Evolutionary conservation across 2,113 vertebrate genomes (phyloP).

Genomic region (Myrmecobius fasciatus): DNA sequence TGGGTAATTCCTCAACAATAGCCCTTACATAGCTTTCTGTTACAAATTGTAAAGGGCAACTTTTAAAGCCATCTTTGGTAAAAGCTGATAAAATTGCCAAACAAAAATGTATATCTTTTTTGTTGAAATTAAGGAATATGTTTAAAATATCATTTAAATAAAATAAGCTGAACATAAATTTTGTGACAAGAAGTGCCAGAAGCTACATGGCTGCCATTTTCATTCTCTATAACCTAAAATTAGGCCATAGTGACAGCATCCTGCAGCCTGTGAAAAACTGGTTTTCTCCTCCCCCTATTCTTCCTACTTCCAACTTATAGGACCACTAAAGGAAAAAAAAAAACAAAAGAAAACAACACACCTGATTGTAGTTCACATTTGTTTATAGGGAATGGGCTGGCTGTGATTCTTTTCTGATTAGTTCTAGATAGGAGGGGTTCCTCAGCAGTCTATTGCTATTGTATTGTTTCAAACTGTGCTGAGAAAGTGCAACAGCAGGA

Average conservation of each 20-base stretch:
- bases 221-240: not conserved
- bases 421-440: not conserved
- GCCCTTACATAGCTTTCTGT: no score
- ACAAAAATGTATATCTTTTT: not conserved
- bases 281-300: not conserved
- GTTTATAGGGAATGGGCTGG: not conserved
- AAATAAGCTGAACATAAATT: not conserved
- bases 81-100: conserved; percentile 17
- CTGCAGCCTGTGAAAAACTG: not conserved
- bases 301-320: not conserved
- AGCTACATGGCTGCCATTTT: not conserved
- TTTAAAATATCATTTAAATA: not conserved
- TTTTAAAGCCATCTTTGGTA: not conserved
- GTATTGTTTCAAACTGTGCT: not conserved
- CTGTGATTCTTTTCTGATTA: not conserved
- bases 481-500: not conserved
- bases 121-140: not conserved
- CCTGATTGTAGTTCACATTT: not conserved
- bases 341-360: not conserved
- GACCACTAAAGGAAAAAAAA: not conserved
- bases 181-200: not conserved
- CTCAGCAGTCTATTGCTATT: not conserved
- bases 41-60: no score
- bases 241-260: not conserved
- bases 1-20: no score